These are phyloP conservation scores for Mythimna lalbum DNA, from an alignment of 2,888 invertebrate genomes.

Conservation along the genomic window DNA sequence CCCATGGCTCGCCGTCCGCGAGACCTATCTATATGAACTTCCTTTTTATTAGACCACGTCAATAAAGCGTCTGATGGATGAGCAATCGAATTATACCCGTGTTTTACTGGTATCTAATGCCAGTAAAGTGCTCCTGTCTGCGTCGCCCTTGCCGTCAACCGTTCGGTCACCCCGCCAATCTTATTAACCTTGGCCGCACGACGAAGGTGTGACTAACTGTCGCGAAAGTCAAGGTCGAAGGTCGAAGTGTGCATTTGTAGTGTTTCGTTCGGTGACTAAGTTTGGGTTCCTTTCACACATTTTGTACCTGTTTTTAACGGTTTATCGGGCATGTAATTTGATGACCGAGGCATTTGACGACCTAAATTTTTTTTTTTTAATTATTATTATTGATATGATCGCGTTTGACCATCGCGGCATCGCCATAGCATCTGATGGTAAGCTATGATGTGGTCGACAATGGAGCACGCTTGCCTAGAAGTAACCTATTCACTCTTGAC, in stretches of 20 bases:
- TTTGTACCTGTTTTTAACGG: neutral
- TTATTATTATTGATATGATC: no score
- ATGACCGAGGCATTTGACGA: no score
- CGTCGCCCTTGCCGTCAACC: constrained; percentile 8
- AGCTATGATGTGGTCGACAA: no score
- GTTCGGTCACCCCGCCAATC: constrained; percentile 38
- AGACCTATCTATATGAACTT: no score
- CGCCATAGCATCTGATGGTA: no score
- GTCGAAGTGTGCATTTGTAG: constrained; percentile 17
- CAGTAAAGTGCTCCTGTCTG: constrained; percentile 10
- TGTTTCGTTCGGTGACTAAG: constrained; percentile 19
- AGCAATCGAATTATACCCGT: constrained; percentile 8
- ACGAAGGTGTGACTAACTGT: neutral
- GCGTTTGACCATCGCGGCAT: no score
- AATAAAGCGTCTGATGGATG: neutral
- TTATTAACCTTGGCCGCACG: constrained; percentile 38
- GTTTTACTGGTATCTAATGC: constrained; percentile 24
- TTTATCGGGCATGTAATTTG: neutral
- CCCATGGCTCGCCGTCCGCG: no score
- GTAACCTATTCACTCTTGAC: no score
- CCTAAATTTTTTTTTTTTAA: no score
- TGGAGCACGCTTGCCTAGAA: no score
- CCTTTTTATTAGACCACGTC: no score
- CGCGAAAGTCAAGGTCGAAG: constrained; percentile 22
- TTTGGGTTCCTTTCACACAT: neutral